A percentile compares a stretch with the other conserved stretches of the same genome.
Conservation (phyloP, 1,140 invertebrate genomes). For the Druon quercuslanigerum region DNA sequence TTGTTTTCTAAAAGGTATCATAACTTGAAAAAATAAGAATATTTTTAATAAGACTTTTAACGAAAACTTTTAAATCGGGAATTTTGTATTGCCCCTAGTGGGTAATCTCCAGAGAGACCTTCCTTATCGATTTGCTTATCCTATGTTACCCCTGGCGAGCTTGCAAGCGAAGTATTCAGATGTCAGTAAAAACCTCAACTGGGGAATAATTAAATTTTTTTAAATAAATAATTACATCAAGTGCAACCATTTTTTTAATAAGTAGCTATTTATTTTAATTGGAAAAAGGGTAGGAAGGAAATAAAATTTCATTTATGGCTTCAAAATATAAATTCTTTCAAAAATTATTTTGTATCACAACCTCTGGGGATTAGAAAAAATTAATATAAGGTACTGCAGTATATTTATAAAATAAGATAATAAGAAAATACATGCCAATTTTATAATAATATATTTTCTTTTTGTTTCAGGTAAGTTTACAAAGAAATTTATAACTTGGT, state of each 20-base stretch:
- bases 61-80: too few relatives aligned
- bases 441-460: background rate
- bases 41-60: too few relatives aligned
- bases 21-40: too few relatives aligned
- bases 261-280: background rate
- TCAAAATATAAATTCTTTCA: too few relatives aligned
- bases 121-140: slow-evolving; percentile 23
- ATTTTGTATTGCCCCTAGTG: background rate
- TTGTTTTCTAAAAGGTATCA: too few relatives aligned
- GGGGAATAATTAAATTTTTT: background rate
- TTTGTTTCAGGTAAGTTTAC: background rate
- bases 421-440: background rate
- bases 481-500: background rate
- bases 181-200: background rate
- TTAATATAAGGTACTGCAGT: too few relatives aligned
- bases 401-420: background rate
- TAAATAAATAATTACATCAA: too few relatives aligned
- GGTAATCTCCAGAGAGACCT: background rate
- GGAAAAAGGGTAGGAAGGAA: too few relatives aligned
- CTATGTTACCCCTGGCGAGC: slow-evolving; percentile 9
- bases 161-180: slow-evolving; percentile 2
- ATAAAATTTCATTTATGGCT: too few relatives aligned
- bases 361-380: too few relatives aligned
- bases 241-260: background rate
- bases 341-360: too few relatives aligned